Conservation (phyloP, 2,113 vertebrate species). For the Dicerorhinus sumatrensis region DNA sequence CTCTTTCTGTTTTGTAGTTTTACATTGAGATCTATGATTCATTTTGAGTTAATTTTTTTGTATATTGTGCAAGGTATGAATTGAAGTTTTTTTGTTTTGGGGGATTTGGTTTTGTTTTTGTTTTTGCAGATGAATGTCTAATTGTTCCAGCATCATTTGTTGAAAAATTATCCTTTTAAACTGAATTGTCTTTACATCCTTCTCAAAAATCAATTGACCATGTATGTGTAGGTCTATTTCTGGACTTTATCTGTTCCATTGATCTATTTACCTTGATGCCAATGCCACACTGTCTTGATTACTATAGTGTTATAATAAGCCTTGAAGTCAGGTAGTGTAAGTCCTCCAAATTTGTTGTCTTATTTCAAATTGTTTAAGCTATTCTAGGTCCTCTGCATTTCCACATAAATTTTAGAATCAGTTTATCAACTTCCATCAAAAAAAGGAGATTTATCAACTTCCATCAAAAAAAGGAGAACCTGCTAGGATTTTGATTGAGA, state of each 20-base stretch:
- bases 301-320: background rate
- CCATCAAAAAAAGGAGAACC: background rate
- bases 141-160: background rate
- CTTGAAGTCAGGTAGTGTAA: background rate
- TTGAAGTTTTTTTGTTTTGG: background rate
- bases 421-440: background rate
- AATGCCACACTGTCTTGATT: background rate
- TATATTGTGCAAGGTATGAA: background rate
- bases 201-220: slow-evolving; percentile 13
- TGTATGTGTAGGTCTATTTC: background rate
- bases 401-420: slow-evolving; percentile 8
- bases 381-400: background rate
- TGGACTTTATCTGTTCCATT: background rate
- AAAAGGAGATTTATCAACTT: background rate
- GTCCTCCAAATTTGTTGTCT: background rate
- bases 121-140: background rate
- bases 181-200: background rate
- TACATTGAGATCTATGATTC: background rate
- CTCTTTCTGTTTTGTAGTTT: background rate
- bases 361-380: slow-evolving; percentile 3
- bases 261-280: background rate
- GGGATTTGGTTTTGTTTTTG: background rate
- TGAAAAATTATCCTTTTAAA: background rate
- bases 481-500: background rate
- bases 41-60: background rate